phyloP scores from a whole-genome alignment of 1,140 invertebrate genomes.

The Neotoxoptera formosana region DNA sequence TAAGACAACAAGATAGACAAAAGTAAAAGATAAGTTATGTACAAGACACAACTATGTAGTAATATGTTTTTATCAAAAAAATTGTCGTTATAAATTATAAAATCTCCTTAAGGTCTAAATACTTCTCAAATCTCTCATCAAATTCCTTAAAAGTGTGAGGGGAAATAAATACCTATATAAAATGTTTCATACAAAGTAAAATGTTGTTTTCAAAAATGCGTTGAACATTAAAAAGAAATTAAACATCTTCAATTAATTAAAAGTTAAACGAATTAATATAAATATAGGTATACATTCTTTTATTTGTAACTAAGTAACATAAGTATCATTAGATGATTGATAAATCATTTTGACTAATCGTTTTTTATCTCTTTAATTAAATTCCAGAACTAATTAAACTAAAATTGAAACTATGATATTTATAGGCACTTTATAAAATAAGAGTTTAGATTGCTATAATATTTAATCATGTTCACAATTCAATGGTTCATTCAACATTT shows the following conservation, averaged over 20 bases:
- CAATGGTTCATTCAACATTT: not conserved
- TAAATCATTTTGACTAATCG: not conserved
- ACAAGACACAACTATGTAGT: too few species aligned
- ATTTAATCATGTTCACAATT: not conserved
- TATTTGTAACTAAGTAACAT: not conserved
- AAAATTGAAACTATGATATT: not conserved
- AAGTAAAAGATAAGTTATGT: too few species aligned
- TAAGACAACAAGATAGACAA: too few species aligned
- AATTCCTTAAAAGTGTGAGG: not conserved
- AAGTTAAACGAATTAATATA: not conserved
- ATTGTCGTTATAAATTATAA: not conserved
- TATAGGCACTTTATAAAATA: not conserved
- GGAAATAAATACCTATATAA: not conserved
- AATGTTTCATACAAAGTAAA: not conserved
- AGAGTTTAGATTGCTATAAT: not conserved
- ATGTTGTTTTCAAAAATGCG: not conserved
- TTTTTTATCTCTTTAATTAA: slow-evolving; percentile 1
- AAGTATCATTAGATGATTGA: not conserved
- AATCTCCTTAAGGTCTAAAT: not conserved
- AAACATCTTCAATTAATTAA: not conserved
- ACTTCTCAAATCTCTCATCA: not conserved
- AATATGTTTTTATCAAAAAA: too few species aligned
- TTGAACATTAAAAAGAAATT: not conserved
- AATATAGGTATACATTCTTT: not conserved
- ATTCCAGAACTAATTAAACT: not conserved